A percentile compares a stretch with the other conserved stretches of the same genome.
phyloP scores from a whole-genome alignment of 92 coral and sea anemone species.

The Epizoanthus fatuus region DNA sequence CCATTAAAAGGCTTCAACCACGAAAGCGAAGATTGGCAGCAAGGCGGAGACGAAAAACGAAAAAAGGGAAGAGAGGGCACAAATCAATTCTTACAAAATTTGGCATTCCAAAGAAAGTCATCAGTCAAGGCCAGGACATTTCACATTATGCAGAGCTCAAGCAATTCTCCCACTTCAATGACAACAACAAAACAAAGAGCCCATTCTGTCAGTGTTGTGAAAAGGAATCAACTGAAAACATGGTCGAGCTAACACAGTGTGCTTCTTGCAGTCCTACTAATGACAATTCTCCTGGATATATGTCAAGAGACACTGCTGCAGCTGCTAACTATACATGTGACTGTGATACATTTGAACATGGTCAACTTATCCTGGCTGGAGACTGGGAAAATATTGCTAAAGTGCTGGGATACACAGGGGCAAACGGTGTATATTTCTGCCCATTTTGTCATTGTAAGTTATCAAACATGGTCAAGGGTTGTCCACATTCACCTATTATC shows the following conservation, averaged over 20 bases:
- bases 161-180: neutral
- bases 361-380: neutral
- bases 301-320: too few relatives aligned
- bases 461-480: constrained; percentile 3
- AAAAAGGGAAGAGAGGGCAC: neutral
- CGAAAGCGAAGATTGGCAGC: neutral
- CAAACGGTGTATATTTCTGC: constrained; percentile 25
- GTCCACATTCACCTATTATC: constrained; percentile 21
- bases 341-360: too few relatives aligned
- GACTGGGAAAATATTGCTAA: constrained; percentile 10
- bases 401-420: constrained; percentile 19
- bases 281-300: too few relatives aligned
- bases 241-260: neutral
- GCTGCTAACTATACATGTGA: too few relatives aligned
- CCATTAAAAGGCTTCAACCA: neutral
- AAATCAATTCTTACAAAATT: constrained; percentile 10
- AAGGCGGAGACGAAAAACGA: neutral
- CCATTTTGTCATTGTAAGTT: constrained; percentile 16
- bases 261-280: too few relatives aligned
- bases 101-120: constrained; percentile 8
- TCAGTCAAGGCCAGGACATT: neutral
- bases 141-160: constrained; percentile 3
- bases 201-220: neutral
- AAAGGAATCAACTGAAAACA: neutral
- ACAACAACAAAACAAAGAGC: constrained; percentile 2